Base-by-base conservation (phyloP, 1,140 invertebrate species). In the Drosophila punjabiensis region DNA sequence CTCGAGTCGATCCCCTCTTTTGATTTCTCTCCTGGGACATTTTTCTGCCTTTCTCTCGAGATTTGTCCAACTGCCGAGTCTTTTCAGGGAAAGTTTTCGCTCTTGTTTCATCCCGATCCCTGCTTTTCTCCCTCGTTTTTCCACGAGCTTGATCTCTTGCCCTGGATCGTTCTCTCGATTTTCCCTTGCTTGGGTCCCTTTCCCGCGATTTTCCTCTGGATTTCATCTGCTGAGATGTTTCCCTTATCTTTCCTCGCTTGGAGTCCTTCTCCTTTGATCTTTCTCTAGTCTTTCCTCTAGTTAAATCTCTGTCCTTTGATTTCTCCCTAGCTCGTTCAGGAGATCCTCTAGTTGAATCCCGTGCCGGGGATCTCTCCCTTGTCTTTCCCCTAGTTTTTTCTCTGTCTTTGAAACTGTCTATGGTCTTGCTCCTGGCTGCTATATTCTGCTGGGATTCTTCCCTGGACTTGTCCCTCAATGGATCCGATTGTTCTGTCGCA, bases 401-500 rank as follows among this genome's bases (percentile, higher is more conserved):
- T 39, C 16, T 58, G 7, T 50, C 58, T 28, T 50, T 37, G 0
- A 32, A 55, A 20, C 24, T 43, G 16, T 65, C 32, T 14, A n/a
- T 55, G 4, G 16, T 14, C 20, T 50, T 74, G 20, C n/a, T 30
- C 24, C 10, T 69, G 1, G 1, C 33, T 33, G 6, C 5, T 33
- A 33, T 14, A n/a, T 20, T 53, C 18, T 11, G 45, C 16, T 41
- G 43, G 10, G 69, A 16, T 8, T 18, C n/a, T 33, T 59, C 43
- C 10, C 20, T 55, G 14, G 33, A 32, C 30, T 16, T 45, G 33
- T 39, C 37, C 33, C 20, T 50, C 0, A 43, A 24, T 28, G n/a
- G 73, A 37, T 75, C 50, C 13, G 52, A 11, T n/a, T 24, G n/a
- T 5, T 67, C 47, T 37, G 18, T n/a, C 10, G 66, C n/a, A n/a